Conservation (phyloP, 2,113 vertebrate genomes). For the Corapipo altera region DNA sequence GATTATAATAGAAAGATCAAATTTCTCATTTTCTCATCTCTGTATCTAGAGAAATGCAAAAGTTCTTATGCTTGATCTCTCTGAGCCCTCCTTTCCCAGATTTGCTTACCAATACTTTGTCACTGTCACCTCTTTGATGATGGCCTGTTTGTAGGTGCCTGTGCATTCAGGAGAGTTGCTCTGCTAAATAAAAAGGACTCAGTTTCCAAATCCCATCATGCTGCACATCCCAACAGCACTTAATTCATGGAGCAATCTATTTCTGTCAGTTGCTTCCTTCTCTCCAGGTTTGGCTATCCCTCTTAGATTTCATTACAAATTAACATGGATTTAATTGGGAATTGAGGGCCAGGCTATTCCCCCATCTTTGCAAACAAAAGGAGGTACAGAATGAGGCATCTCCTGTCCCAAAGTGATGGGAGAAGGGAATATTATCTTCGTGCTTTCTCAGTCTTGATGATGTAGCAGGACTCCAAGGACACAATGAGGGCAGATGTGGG, state of each 20-base stretch:
- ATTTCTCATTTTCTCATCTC: conserved; percentile 48
- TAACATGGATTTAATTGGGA: background rate
- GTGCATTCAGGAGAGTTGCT: background rate
- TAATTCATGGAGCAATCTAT: background rate
- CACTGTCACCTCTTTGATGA: conserved; percentile 76
- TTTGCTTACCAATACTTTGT: conserved; percentile 80
- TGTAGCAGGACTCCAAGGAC: background rate
- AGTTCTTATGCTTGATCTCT: conserved; percentile 66
- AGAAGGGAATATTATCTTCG: background rate
- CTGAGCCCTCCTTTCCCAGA: conserved; percentile 65
- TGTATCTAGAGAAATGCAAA: conserved; percentile 37
- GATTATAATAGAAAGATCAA: conserved; percentile 55
- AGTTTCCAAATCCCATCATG: background rate
- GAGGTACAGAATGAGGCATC: background rate
- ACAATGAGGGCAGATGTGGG: background rate
- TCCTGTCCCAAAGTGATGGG: background rate
- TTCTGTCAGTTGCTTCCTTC: conserved; percentile 24
- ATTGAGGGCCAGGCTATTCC: background rate
- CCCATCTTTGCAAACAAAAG: background rate
- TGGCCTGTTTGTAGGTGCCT: conserved; percentile 33
- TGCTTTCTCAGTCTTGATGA: background rate
- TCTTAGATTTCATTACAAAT: background rate
- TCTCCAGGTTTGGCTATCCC: background rate
- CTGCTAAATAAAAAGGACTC: conserved; percentile 14
- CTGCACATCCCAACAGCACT: background rate